Evolutionary conservation across 2,113 vertebrate genomes (phyloP), one percentile per base, ranked within the genome.

Genomic region (Pheucticus melanocephalus): DNA sequence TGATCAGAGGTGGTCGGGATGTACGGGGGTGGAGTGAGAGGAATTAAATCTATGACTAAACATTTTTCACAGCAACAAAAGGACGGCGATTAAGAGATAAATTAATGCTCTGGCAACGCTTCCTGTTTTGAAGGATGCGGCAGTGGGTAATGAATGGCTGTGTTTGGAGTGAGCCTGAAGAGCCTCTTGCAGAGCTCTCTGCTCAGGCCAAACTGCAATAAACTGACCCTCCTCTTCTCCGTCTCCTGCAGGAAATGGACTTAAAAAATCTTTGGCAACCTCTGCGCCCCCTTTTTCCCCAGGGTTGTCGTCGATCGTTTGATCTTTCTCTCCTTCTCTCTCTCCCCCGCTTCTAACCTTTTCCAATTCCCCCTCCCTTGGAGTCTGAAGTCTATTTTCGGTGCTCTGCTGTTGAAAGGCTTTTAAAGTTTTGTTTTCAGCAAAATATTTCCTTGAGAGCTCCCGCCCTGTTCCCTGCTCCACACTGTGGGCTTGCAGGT

Each of bases 41-140:
- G 85, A 92, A 97, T 97, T 94, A 96, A 95, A 96, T 94, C 89
- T 97, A 96, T 96, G 94, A 97, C 95, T 97, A 96, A 97, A 96
- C 95, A 96, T 94, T 96, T 97, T 96, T 98, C 82, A 91, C 77
- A 12, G 86, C 82, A 97, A 96, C 91, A 95, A 86, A 94, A 96
- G 92, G 92, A 96, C 90, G 4, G 95, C 69, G 96, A 97, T 97
- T 97, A 97, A 95, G 83, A 95, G 95, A 95, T 93, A 98, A 96
- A 97, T 97, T 97, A 97, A 97, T 97, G 92, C 97, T 97, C 95
- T 97, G 97, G 95, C 95, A 97, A 97, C 44, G 80, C 82, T 95
- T 97, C 96, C 94, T 96, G 94, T 97, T 97, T 97, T 97, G 97
- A 97, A 97, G 89, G 92, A 96, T 96, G 96, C 95, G 92, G 96